Evolutionary conservation across 2,888 invertebrate species (phyloP), one percentile per base, ranked within the genome.

Genomic region (Cataglyphis cursor): DNA sequence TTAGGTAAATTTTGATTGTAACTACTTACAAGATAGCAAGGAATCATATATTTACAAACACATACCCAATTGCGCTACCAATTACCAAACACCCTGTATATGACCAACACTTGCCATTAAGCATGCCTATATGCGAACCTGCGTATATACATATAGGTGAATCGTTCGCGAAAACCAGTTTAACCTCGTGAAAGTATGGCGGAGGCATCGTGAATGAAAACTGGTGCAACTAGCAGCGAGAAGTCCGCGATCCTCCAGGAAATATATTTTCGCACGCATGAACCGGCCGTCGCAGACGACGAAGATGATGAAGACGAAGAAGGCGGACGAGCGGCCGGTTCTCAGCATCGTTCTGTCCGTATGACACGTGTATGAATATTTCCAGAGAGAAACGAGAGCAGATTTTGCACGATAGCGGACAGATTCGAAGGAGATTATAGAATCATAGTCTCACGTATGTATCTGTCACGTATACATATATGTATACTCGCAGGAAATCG

Each of bases 201-300:
- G 62, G 28, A 82, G 84, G 83, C 76, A 73, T 68, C 78, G 83
- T 73, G 86, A 85, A 89, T 88, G 88, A 86, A 89, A 87, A 89
- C 84, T 84, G 82, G 84, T 82, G 72, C 83, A 80, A 73, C 62
- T 65, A 38, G 61, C 81, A 68, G 57, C 65, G 54, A 54, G 61
- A 54, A 51, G 28, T n/a, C n/a, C 51, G 28, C 66, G 44, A 62
- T 41, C 84, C 70, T 80, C 66, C 80, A 88, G 86, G 82, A 87
- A 88, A 88, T 84, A 86, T 86, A 88, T 84, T 88, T 88, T 86
- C 82, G 66, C 84, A 51, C 48, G n/a, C 24, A 59, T 48, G 38
- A 72, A 10, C 66, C 75, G 83, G 44, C 59, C 57, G 87, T 59
- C 70, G 65, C 44, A 76, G 64, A 64, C 44, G 62, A 41, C 72